A percentile compares a stretch with the other conserved stretches of the same genome.
These are phyloP conservation scores for Cotesia congregata DNA, from an alignment of 2,888 invertebrate genomes.

Conservation along the genomic window DNA sequence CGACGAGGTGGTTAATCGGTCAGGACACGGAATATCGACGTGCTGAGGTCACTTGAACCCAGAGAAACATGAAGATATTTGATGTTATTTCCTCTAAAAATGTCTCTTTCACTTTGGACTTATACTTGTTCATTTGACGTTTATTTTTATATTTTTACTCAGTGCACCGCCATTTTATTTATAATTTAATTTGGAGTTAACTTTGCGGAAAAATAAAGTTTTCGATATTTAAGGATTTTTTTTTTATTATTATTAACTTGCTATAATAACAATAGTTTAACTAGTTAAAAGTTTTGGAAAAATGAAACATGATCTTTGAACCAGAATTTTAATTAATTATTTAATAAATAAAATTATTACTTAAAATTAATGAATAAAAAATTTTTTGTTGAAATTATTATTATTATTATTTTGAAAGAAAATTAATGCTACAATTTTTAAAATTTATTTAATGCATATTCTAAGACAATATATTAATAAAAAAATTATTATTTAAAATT, in stretches of 20 bases:
- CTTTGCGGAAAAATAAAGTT: neutral
- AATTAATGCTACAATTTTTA: no score
- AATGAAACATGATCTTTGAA: no score
- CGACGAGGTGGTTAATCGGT: conserved; percentile 49
- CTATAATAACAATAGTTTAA: no score
- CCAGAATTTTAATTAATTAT: no score
- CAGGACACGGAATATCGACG: conserved; percentile 57
- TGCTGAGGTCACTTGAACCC: conserved; percentile 31
- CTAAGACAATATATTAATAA: neutral
- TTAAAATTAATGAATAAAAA: no score
- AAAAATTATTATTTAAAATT: neutral
- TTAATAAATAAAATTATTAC: no score
- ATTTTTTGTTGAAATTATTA: no score
- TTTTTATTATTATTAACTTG: no score
- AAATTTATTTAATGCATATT: no score
- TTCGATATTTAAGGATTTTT: no score
- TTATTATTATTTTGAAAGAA: no score
- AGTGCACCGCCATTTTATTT: neutral
- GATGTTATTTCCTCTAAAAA: neutral
- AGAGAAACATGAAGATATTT: neutral
- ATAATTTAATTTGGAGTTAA: neutral
- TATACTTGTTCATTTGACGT: neutral
- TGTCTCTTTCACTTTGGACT: conserved; percentile 1
- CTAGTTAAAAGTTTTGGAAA: no score
- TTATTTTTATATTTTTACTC: neutral